These are phyloP conservation scores for Nesoenas mayeri DNA, from an alignment of 2,113 vertebrate species.

Conservation along the genomic window DNA sequence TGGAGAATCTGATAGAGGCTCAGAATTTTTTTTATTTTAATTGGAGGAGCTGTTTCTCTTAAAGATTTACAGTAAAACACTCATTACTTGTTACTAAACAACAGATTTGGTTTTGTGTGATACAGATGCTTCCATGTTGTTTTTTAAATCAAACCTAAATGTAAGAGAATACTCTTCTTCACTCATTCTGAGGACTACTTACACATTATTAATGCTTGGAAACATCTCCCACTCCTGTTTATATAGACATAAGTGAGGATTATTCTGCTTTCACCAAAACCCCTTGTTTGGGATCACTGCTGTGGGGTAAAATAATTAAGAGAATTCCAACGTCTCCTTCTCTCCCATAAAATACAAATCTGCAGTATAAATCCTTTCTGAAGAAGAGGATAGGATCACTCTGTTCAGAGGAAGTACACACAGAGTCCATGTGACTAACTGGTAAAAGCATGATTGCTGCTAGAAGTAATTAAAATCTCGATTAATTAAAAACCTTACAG, in stretches of 20 bases:
- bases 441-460: not conserved
- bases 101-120: not conserved
- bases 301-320: not conserved
- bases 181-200: not conserved
- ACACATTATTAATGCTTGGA: not conserved
- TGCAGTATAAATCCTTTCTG: not conserved
- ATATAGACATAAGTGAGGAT: not conserved
- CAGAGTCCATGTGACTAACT: not conserved
- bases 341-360: not conserved
- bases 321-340: not conserved
- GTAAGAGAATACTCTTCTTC: not conserved
- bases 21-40: not conserved
- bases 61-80: not conserved
- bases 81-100: not conserved
- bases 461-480: not conserved
- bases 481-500: not conserved
- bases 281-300: not conserved
- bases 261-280: not conserved
- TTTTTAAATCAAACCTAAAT: not conserved
- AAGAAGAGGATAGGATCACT: not conserved
- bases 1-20: not conserved
- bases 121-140: not conserved
- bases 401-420: not conserved
- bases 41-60: not conserved
- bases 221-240: not conserved